phyloP scores from a whole-genome alignment of 2,888 invertebrate genomes.

The Myopa testacea region DNA sequence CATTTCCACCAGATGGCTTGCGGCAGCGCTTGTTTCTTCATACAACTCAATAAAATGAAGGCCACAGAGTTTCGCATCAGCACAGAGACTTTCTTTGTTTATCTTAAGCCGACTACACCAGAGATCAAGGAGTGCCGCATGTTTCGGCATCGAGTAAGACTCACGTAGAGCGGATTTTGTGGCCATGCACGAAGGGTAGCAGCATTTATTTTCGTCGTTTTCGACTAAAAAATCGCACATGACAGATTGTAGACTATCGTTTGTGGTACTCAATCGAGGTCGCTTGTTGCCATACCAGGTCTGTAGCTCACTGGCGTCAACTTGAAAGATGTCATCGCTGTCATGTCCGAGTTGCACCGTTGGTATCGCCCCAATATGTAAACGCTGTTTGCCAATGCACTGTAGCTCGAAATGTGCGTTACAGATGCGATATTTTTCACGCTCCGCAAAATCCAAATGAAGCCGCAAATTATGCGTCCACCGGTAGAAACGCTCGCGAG shows the following conservation, averaged over 20 bases:
- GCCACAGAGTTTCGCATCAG: slow-evolving; percentile 45
- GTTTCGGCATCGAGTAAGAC: slow-evolving; percentile 46
- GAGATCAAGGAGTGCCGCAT: slow-evolving; percentile 40
- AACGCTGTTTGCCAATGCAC: slow-evolving; percentile 60
- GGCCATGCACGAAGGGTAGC: slow-evolving; percentile 44
- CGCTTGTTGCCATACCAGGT: background rate
- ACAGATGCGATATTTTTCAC: slow-evolving; percentile 62
- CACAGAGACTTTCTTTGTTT: background rate
- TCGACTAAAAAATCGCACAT: slow-evolving; percentile 41
- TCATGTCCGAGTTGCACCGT: slow-evolving; percentile 60
- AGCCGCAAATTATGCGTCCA: slow-evolving; percentile 61
- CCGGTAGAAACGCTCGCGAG: slow-evolving; percentile 52
- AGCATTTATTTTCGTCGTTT: slow-evolving; percentile 45
- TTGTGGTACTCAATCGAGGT: background rate
- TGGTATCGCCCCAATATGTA: slow-evolving; percentile 59
- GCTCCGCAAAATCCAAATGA: slow-evolving; percentile 58
- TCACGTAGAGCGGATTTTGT: slow-evolving; percentile 49
- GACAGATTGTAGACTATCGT: slow-evolving; percentile 33
- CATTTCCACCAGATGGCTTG: slow-evolving; percentile 1
- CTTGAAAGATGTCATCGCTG: slow-evolving; percentile 55
- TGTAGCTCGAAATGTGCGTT: slow-evolving; percentile 61
- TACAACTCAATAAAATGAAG: slow-evolving; percentile 48
- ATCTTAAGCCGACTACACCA: slow-evolving; percentile 45
- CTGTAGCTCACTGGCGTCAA: slow-evolving; percentile 57
- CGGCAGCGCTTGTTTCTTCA: slow-evolving; percentile 31